phyloP scores from a whole-genome alignment of 1,140 invertebrate species.

The Drosophila mojavensis region DNA sequence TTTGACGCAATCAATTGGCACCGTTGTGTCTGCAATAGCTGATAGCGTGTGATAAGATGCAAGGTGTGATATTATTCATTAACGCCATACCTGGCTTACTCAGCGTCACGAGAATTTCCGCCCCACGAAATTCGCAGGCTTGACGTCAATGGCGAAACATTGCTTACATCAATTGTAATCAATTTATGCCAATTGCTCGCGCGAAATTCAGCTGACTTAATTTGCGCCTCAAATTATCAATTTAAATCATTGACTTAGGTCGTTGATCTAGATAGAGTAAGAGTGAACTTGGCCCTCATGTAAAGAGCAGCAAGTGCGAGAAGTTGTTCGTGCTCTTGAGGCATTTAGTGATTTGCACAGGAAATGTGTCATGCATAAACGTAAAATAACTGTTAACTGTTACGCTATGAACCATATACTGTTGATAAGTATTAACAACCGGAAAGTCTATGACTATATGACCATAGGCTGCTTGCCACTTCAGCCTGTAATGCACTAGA shows the following conservation, averaged over 20 bases:
- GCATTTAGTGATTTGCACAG: not conserved
- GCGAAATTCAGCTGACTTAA: not conserved
- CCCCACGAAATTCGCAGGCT: slow-evolving; percentile 1
- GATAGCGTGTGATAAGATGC: slow-evolving; percentile 37
- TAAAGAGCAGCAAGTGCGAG: not conserved
- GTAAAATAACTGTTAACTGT: not conserved
- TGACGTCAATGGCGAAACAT: slow-evolving; percentile 67
- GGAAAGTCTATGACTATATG: not conserved
- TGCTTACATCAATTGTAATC: slow-evolving; percentile 27
- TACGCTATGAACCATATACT: no score
- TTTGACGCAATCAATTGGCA: not conserved
- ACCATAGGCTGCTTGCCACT: no score
- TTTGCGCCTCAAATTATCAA: slow-evolving; percentile 43
- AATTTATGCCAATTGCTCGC: slow-evolving; percentile 6
- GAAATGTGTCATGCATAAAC: not conserved
- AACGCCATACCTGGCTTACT: slow-evolving; percentile 24
- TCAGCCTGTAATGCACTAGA: no score
- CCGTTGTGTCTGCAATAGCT: slow-evolving; percentile 31
- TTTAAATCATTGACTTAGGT: slow-evolving; percentile 54
- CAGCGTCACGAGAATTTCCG: slow-evolving; percentile 52
- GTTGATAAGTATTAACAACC: not conserved
- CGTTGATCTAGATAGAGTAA: slow-evolving; percentile 28
- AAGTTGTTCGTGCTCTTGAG: not conserved
- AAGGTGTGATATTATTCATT: slow-evolving; percentile 25
- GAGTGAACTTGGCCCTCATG: no score